A percentile compares a stretch with the other conserved stretches of the same genome.
These are phyloP conservation scores for Zaprionus tsacasi DNA, from an alignment of 1,140 invertebrate species.

Conservation along the genomic window DNA sequence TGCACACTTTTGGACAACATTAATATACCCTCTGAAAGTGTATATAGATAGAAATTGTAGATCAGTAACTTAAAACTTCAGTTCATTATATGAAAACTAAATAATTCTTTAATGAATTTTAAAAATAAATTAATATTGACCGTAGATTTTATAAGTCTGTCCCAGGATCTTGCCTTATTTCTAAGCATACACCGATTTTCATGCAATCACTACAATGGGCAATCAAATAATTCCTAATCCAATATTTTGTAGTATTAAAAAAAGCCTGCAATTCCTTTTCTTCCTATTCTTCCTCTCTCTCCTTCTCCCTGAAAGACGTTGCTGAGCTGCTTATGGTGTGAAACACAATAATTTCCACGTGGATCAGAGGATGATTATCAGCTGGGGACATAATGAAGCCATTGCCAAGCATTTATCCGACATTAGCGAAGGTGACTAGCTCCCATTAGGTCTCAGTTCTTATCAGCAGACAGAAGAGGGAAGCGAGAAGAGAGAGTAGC, in stretches of 20 bases:
- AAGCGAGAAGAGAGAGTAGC: constrained; percentile 35
- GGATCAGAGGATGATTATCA: constrained; percentile 58
- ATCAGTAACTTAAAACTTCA: no score
- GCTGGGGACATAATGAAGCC: constrained; percentile 49
- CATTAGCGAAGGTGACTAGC: constrained; percentile 41
- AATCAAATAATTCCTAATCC: no score
- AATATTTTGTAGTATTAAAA: background rate
- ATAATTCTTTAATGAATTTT: no score
- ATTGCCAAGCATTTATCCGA: constrained; percentile 17
- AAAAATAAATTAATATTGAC: no score
- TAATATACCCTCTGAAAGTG: no score
- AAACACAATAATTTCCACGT: constrained; percentile 28
- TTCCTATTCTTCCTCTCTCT: background rate
- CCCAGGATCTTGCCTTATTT: background rate
- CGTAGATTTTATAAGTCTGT: no score
- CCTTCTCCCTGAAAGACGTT: background rate
- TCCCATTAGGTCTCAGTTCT: constrained; percentile 58
- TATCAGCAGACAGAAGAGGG: constrained; percentile 44
- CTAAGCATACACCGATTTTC: background rate
- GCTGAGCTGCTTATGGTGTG: constrained; percentile 16
- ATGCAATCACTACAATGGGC: no score
- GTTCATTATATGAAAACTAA: no score
- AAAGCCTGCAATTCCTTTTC: background rate
- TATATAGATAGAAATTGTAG: no score
- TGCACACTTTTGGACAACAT: no score